Conservation (phyloP, 2,888 invertebrate species). For the Zele albiditarsus region DNA sequence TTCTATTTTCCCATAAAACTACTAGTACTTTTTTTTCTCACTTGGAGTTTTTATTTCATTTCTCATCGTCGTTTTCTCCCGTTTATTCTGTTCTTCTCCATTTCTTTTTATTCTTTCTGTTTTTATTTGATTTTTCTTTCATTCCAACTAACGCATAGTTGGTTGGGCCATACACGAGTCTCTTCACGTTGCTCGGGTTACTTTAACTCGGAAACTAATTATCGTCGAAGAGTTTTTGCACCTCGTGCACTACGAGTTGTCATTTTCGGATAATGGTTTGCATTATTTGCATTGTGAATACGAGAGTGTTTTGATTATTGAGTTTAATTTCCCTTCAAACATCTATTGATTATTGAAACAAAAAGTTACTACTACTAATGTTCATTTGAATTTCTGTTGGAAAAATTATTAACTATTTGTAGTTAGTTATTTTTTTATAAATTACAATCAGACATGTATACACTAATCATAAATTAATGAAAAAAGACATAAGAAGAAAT, state of each 20-base stretch:
- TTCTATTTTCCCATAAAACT: conserved; percentile 9
- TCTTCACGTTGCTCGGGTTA: conserved; percentile 54
- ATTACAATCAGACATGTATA: too few relatives aligned
- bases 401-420: too few relatives aligned
- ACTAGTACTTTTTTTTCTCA: neutral
- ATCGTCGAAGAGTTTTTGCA: conserved; percentile 63
- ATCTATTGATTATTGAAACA: too few relatives aligned
- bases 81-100: conserved; percentile 28
- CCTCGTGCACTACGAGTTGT: conserved; percentile 42
- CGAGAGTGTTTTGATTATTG: too few relatives aligned
- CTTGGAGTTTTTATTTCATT: conserved; percentile 35
- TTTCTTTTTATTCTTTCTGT: conserved; percentile 38
- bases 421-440: too few relatives aligned
- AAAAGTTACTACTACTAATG: too few relatives aligned
- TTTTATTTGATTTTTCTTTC: conserved; percentile 40
- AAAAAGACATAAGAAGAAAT: too few relatives aligned
- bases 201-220: conserved; percentile 69
- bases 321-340: too few relatives aligned
- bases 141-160: conserved; percentile 13
- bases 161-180: conserved; percentile 29
- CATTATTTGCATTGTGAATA: too few relatives aligned
- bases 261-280: neutral
- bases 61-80: conserved; percentile 39
- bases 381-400: too few relatives aligned
- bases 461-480: too few relatives aligned